phyloP scores from a whole-genome alignment of 2,113 vertebrate genomes.

The Lasiurus borealis region DNA sequence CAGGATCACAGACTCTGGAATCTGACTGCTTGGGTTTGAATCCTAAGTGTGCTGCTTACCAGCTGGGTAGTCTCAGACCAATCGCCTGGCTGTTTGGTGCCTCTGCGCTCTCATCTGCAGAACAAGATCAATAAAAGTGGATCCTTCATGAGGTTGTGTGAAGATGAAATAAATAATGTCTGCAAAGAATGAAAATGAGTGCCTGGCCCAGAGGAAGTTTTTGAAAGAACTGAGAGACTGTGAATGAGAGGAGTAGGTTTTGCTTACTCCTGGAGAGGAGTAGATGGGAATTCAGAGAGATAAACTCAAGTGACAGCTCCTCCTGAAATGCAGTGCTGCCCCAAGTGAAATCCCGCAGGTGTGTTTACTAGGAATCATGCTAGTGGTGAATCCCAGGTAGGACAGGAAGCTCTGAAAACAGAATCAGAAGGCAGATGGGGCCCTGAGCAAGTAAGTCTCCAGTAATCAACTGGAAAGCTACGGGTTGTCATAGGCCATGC shows the following conservation, averaged over 20 bases:
- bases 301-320: neutral
- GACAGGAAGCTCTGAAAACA: neutral
- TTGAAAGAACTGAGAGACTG: neutral
- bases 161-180: neutral
- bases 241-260: neutral
- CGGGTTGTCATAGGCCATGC: neutral
- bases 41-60: neutral
- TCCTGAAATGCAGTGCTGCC: neutral
- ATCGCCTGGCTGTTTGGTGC: neutral
- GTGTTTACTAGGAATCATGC: neutral
- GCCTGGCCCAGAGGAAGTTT: neutral
- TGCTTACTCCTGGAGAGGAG: neutral
- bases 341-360: neutral
- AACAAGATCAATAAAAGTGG: neutral
- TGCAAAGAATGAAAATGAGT: neutral
- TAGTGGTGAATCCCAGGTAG: neutral
- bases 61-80: neutral
- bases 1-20: neutral
- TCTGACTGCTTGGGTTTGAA: neutral
- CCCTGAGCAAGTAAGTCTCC: neutral
- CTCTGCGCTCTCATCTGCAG: constrained; percentile 9
- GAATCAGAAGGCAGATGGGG: neutral
- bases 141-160: neutral
- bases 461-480: neutral
- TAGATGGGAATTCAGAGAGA: neutral